Base-by-base conservation (phyloP, 2,888 invertebrate genomes). In the Oscheius onirici region DNA sequence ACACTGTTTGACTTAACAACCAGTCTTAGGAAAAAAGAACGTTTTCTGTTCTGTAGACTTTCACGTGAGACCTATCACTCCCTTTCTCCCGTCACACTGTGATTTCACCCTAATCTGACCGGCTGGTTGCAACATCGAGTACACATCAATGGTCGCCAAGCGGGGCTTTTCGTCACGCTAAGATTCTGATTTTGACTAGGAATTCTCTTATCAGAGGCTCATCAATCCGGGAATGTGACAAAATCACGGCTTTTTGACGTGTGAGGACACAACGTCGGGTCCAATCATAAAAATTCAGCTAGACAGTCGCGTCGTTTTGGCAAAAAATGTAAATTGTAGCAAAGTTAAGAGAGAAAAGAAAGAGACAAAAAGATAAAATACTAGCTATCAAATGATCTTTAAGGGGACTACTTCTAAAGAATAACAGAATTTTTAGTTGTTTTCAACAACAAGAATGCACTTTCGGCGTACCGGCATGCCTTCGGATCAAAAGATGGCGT, bases 91-190 rank as follows among this genome's bases (percentile, higher is more conserved):
- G 58, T 58, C 58, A 58, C 24, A 41, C n/a, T n/a, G 58, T 58
- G 58, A 58, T 58, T 58, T 58, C 58, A 34, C 41, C 34, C 34
- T 58, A 58, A 58, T 58, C 58, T 58, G 40, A 41, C 55, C 55
- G 55, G 55, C 40, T 40, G 3, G 8, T 15, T 24, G 26, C 55
- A 55, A 55, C 24, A 55, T 55, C 55, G 28, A 55, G 55, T 55
- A 24, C 22, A 43, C 20, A 41, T 41, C 58, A 58, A 58, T 58
- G 58, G 58, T 58, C 58, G 34, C 41, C 20, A 40, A 41, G 58
- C 58, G 41, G 11, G 26, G 6, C 22, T 52, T 24, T 55, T n/a
- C n/a, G n/a, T 15, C n/a, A 8, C 22, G 13, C n/a, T n/a, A 22
- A 13, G n/a, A 17, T 22, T 17, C 22, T n/a, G 55, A 55, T 55